Percentiles rank a stretch among this genome's conserved stretches.
These are phyloP conservation scores for Andrena camellia DNA, from an alignment of 2,888 invertebrate genomes.

Conservation along the genomic window DNA sequence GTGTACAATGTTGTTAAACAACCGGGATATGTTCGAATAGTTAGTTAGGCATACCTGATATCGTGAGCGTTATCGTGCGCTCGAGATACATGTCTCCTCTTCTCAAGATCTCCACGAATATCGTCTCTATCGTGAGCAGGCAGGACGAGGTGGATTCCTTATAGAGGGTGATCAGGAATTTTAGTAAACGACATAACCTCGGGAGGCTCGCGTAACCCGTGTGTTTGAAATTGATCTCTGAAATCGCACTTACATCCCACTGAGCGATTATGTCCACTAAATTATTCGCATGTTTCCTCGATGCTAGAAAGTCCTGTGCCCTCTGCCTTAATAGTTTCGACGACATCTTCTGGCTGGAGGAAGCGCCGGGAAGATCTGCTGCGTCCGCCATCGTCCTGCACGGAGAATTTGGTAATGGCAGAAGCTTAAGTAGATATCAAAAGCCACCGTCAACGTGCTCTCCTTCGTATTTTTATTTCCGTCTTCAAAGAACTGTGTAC, in stretches of 20 bases:
- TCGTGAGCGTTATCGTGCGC: slow-evolving; percentile 79
- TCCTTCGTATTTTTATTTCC: slow-evolving; percentile 7
- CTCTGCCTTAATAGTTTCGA: slow-evolving; percentile 89
- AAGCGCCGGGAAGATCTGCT: slow-evolving; percentile 76
- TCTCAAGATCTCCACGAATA: slow-evolving; percentile 90
- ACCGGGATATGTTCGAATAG: background rate
- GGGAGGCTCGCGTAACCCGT: slow-evolving; percentile 8
- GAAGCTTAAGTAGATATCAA: slow-evolving; percentile 8
- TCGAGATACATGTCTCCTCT: slow-evolving; percentile 89
- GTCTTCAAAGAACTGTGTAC: background rate
- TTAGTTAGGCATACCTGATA: slow-evolving; percentile 75
- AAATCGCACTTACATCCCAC: slow-evolving; percentile 87
- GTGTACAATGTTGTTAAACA: slow-evolving; percentile 10
- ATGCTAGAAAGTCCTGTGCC: slow-evolving; percentile 90
- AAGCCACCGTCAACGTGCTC: slow-evolving; percentile 19
- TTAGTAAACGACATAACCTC: slow-evolving; percentile 72
- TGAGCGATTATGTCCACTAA: slow-evolving; percentile 89
- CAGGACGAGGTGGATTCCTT: slow-evolving; percentile 86
- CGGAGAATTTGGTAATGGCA: slow-evolving; percentile 50
- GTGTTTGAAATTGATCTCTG: slow-evolving; percentile 15
- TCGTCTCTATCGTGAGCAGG: slow-evolving; percentile 90
- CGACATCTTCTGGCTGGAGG: slow-evolving; percentile 86
- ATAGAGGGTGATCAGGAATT: slow-evolving; percentile 38
- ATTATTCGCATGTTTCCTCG: slow-evolving; percentile 88
- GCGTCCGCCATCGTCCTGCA: slow-evolving; percentile 75